phyloP scores from a whole-genome alignment of 2,888 invertebrate species.

The Chloroclysta siterata region DNA sequence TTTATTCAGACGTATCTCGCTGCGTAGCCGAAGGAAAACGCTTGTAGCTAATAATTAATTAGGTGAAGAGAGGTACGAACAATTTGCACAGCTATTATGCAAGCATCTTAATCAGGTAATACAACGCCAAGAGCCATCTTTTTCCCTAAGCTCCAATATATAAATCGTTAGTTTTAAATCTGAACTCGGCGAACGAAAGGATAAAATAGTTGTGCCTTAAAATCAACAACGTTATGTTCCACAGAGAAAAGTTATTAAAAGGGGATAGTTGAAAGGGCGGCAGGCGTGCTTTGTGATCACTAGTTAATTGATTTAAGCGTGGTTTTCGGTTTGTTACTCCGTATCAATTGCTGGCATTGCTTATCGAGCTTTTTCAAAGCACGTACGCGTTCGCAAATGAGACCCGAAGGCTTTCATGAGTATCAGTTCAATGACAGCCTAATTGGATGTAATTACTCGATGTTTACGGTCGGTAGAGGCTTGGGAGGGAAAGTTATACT shows the following conservation, averaged over 20 bases:
- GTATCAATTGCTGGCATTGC: neutral
- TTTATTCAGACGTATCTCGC: slow-evolving; percentile 42
- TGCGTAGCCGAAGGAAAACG: slow-evolving; percentile 38
- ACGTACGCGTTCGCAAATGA: slow-evolving; percentile 6
- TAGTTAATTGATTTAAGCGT: slow-evolving; percentile 19
- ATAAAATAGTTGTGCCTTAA: slow-evolving; percentile 8
- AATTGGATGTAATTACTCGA: slow-evolving; percentile 13
- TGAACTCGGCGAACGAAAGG: neutral
- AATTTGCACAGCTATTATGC: slow-evolving; percentile 48
- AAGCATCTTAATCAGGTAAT: slow-evolving; percentile 40
- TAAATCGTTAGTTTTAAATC: slow-evolving; percentile 3
- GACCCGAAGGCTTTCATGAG: neutral
- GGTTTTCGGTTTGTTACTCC: slow-evolving; percentile 6
- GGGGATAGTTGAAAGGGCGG: neutral
- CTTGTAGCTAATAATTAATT: slow-evolving; percentile 50
- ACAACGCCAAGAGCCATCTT: slow-evolving; percentile 7
- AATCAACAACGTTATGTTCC: slow-evolving; percentile 5
- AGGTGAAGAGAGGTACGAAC: slow-evolving; percentile 49
- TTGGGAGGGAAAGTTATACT: neutral
- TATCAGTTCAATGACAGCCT: slow-evolving; percentile 10
- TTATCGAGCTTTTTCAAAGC: slow-evolving; percentile 1
- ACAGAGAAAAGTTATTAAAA: slow-evolving; percentile 5
- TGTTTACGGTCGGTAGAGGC: neutral
- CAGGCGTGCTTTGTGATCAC: slow-evolving; percentile 5
- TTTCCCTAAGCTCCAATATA: slow-evolving; percentile 6